Evolutionary conservation across 1,140 invertebrate genomes (phyloP), one percentile per base, ranked within the genome.

Genomic region (Rhopalosiphum maidis): DNA sequence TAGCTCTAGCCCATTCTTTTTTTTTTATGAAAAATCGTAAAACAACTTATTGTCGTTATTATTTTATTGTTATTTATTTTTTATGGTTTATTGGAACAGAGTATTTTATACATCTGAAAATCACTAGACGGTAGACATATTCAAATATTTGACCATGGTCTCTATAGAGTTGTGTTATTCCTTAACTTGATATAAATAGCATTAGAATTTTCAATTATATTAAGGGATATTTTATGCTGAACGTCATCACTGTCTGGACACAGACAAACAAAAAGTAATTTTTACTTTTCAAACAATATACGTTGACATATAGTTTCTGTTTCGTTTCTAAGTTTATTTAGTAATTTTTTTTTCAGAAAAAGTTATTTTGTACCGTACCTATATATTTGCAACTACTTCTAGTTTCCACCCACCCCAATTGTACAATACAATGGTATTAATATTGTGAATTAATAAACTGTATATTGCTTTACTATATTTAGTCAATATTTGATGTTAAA

Each of bases 241-340:
- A 3, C 30, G 30, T 30, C 55, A 15, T 15, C 15, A n/a, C n/a
- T 15, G 15, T 18, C n/a, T n/a, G 60, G 30, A 68, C 55, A 9
- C n/a, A n/a, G 60, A 68, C 55, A 77, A 77, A 77, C 15, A 77
- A 77, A 77, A 77, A 77, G 60, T 77, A 77, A 77, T 77, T 77
- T 77, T 18, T 5, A 77, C n/a, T 77, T n/a, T 68, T 77, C 15
- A 22, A 18, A 77, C 30, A n/a, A 77, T 77, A 18, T 77, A 77
- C 15, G n/a, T 18, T 77, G 15, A 77, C 60, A 77, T 68, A 5
- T 51, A 30, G 30, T 68, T 30, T 68, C 18, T 15, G 30, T 77
- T 77, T n/a, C 30, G 5, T 77, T 68, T 30, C 8, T 18, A n/a
- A 77, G 1, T n/a, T n/a, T 77, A 77, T 77, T 77, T 5, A 77